Percentiles rank a stretch among this genome's conserved stretches.
Conservation (phyloP, 92 coral and sea anemone species). For the Umimayanthus kanabou region DNA sequence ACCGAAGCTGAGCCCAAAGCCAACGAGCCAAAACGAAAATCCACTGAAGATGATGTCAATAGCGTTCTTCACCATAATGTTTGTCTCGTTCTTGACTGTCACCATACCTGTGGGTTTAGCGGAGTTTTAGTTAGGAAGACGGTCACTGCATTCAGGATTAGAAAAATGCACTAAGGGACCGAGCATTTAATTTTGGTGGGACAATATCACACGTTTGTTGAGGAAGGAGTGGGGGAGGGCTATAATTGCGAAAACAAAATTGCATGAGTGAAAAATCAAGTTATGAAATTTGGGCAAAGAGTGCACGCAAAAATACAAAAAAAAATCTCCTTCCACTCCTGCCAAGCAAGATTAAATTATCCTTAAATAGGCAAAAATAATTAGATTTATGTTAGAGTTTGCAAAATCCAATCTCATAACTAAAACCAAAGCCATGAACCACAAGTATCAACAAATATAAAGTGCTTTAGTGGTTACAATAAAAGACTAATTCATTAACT, state of each 20-base stretch:
- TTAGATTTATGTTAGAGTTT: too few species aligned
- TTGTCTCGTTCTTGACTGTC: slow-evolving; percentile 61
- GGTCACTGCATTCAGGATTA: too few species aligned
- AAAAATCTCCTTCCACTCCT: too few species aligned
- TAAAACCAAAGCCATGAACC: neutral
- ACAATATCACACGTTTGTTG: too few species aligned
- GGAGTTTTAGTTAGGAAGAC: too few species aligned
- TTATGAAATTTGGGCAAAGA: neutral
- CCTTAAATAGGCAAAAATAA: too few species aligned
- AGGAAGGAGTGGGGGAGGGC: too few species aligned
- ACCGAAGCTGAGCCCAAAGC: slow-evolving; percentile 68
- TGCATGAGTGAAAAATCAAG: neutral
- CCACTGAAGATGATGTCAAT: slow-evolving; percentile 71
- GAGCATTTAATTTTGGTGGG: too few species aligned
- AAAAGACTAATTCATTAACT: neutral
- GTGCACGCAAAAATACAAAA: neutral
- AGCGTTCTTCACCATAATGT: slow-evolving; percentile 71
- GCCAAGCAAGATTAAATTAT: too few species aligned
- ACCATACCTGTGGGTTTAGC: slow-evolving; percentile 46
- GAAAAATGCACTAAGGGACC: too few species aligned
- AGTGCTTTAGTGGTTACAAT: neutral
- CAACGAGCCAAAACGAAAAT: slow-evolving; percentile 62
- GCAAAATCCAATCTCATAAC: neutral
- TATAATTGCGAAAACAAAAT: too few species aligned
- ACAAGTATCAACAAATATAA: neutral